phyloP scores from a whole-genome alignment of 2,888 invertebrate genomes.

The Caenorhabditis plicata region DNA sequence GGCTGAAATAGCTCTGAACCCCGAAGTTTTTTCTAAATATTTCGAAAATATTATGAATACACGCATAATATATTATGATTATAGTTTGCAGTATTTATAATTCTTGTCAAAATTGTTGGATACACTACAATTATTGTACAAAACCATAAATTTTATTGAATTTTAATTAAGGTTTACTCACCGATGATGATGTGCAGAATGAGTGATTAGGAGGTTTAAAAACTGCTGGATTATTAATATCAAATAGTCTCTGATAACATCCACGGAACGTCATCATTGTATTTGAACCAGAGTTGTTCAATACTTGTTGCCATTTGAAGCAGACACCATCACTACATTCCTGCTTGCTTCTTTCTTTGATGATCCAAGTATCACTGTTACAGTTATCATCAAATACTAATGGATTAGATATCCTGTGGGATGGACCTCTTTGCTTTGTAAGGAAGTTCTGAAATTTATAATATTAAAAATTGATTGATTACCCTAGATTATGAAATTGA shows the following conservation, averaged over 20 bases:
- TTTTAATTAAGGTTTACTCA: conserved; percentile 2
- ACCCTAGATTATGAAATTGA: too few relatives aligned
- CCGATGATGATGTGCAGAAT: conserved; percentile 43
- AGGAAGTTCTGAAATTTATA: conserved; percentile 55
- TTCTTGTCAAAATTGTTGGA: too few relatives aligned
- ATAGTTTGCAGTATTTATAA: too few relatives aligned
- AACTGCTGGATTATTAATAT: conserved; percentile 36
- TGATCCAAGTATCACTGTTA: conserved; percentile 56
- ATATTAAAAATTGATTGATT: conserved; percentile 14
- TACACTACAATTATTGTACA: too few relatives aligned
- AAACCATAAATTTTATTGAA: too few relatives aligned
- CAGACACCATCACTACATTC: conserved; percentile 57
- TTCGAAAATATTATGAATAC: too few relatives aligned
- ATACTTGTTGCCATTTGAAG: conserved; percentile 60
- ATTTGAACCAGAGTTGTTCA: conserved; percentile 58
- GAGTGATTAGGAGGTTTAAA: conserved; percentile 44
- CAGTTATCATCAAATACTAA: conserved; percentile 57
- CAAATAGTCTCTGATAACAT: conserved; percentile 52
- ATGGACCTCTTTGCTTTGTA: conserved; percentile 54
- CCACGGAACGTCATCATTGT: conserved; percentile 61
- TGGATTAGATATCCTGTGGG: conserved; percentile 46
- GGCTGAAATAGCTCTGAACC: too few relatives aligned
- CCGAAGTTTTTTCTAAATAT: too few relatives aligned
- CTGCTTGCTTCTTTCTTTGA: conserved; percentile 47
- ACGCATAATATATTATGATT: too few relatives aligned